Conservation (phyloP, 2,113 vertebrate genomes). For the Halcyon senegalensis region DNA sequence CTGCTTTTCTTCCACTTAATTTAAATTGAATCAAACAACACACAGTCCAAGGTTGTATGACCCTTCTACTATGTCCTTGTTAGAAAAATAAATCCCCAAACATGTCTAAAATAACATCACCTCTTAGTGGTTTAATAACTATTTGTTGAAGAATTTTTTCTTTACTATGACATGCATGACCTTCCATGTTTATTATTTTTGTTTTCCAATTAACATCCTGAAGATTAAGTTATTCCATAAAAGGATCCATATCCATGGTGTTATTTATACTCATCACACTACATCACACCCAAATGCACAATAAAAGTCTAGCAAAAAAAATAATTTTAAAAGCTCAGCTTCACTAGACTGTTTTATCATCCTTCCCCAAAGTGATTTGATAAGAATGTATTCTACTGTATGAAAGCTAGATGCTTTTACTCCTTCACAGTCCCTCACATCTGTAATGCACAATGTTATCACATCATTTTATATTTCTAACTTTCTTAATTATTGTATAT, state of each 20-base stretch:
- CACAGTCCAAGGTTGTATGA: neutral
- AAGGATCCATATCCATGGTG: neutral
- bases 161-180: neutral
- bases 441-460: neutral
- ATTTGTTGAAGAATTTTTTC: neutral
- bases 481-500: neutral
- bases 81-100: neutral
- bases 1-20: neutral
- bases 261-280: neutral
- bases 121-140: neutral
- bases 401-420: neutral
- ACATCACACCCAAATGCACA: neutral
- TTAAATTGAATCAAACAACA: neutral
- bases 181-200: neutral
- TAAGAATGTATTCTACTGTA: rapidly evolving
- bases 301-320: neutral
- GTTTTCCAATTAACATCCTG: neutral
- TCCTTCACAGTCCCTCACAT: neutral
- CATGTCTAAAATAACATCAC: neutral
- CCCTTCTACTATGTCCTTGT: neutral
- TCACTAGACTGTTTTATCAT: neutral
- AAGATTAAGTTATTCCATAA: neutral
- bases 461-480: neutral
- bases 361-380: neutral
- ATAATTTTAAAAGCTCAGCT: neutral